Conservation (phyloP, 2,888 invertebrate species). For the Smittia sp. region DNA sequence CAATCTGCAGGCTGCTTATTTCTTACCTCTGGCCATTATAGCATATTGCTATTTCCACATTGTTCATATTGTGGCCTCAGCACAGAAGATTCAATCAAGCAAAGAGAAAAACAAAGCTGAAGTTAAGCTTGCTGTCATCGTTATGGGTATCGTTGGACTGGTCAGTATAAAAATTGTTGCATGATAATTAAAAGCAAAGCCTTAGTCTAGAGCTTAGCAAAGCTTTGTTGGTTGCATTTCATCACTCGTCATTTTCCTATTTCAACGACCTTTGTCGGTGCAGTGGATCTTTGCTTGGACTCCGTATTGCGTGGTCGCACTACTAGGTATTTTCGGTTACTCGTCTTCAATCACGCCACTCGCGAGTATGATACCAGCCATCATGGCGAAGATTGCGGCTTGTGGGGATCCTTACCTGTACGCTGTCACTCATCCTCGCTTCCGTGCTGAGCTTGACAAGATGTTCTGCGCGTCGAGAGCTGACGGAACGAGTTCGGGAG, state of each 20-base stretch:
- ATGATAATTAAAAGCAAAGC: neutral
- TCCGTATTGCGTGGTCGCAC: constrained; percentile 73
- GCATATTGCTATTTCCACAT: constrained; percentile 72
- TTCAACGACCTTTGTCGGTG: neutral
- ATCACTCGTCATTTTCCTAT: neutral
- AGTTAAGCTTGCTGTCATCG: constrained; percentile 65
- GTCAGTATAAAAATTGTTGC: neutral
- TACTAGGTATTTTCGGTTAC: constrained; percentile 68
- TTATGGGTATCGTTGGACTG: constrained; percentile 66
- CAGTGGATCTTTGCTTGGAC: constrained; percentile 77
- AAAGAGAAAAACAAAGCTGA: constrained; percentile 69
- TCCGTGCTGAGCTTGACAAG: constrained; percentile 59
- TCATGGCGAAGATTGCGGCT: constrained; percentile 78
- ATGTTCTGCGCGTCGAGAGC: constrained; percentile 45
- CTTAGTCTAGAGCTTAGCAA: neutral
- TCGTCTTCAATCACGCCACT: constrained; percentile 65
- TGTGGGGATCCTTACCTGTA: constrained; percentile 77
- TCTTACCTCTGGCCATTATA: constrained; percentile 68
- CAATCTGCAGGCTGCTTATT: constrained; percentile 58
- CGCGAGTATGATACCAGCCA: constrained; percentile 71
- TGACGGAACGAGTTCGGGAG: neutral
- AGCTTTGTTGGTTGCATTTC: neutral
- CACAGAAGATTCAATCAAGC: constrained; percentile 57
- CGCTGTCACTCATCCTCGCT: constrained; percentile 75
- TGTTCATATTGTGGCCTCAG: constrained; percentile 61